Evolutionary conservation across 2,113 vertebrate species (phyloP).

Genomic region (Cisticola juncidis): DNA sequence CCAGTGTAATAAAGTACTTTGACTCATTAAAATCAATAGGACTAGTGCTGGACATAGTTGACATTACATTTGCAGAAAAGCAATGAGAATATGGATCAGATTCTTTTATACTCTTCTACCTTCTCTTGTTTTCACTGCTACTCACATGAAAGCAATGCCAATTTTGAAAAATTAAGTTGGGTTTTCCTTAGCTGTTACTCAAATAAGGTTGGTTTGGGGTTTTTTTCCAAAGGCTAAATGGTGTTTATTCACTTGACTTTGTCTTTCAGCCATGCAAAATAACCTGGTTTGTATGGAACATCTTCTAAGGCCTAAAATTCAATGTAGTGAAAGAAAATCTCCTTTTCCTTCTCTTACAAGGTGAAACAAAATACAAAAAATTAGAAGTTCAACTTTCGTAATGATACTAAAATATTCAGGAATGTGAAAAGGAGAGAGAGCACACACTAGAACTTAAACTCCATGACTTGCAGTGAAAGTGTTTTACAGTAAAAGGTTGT

Average conservation of each 20-base stretch:
- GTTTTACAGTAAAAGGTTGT: constrained; percentile 64
- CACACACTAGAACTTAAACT: constrained; percentile 10
- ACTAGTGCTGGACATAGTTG: not conserved
- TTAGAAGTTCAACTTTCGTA: constrained; percentile 23
- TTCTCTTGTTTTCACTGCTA: not conserved
- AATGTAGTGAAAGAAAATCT: not conserved
- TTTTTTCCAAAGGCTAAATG: not conserved
- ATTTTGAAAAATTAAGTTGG: not conserved
- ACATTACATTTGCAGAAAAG: not conserved
- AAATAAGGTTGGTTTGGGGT: not conserved
- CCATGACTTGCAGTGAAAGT: constrained; percentile 33
- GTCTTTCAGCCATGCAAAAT: not conserved
- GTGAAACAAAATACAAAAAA: constrained; percentile 19
- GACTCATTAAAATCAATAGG: not conserved
- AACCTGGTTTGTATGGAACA: not conserved
- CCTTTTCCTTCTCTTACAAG: constrained; percentile 12
- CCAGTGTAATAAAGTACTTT: not conserved
- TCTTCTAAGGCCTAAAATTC: not conserved
- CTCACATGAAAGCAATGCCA: not conserved
- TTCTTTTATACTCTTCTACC: not conserved
- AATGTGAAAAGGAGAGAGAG: constrained; percentile 8
- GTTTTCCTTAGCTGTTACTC: not conserved
- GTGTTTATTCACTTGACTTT: not conserved
- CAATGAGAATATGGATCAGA: not conserved
- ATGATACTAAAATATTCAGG: constrained; percentile 59